Conservation (phyloP, 2,888 invertebrate species). For the Cheilosia soror region DNA sequence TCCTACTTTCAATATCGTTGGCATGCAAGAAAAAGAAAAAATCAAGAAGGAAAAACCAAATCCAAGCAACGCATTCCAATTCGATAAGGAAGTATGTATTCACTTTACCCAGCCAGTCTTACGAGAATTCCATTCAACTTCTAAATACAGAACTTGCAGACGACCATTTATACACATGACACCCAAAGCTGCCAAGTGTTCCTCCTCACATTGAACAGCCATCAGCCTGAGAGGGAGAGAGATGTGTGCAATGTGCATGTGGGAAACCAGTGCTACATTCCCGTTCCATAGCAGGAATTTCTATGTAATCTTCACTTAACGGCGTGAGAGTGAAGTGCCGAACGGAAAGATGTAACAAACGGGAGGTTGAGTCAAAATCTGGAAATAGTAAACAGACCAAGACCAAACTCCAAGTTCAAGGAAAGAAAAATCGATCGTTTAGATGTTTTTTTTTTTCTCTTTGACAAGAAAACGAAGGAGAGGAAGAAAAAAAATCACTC, state of each 20-base stretch:
- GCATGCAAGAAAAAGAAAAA: constrained; percentile 1
- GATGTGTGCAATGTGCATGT: constrained; percentile 26
- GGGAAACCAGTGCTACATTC: constrained; percentile 65
- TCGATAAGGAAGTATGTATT: constrained; percentile 65
- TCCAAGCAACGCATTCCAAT: constrained; percentile 53
- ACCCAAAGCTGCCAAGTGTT: constrained; percentile 51
- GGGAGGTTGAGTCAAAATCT: constrained; percentile 41
- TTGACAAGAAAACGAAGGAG: not conserved
- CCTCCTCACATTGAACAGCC: constrained; percentile 10
- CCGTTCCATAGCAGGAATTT: constrained; percentile 62
- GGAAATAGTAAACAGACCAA: constrained; percentile 39
- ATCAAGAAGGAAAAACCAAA: constrained; percentile 27
- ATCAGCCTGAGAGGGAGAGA: constrained; percentile 22
- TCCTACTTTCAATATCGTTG: constrained; percentile 67
- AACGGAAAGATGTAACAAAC: constrained; percentile 23
- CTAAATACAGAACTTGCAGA: constrained; percentile 68
- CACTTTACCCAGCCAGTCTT: constrained; percentile 37
- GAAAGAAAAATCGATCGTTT: constrained; percentile 73
- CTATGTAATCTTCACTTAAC: constrained; percentile 53
- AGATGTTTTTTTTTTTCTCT: constrained; percentile 30
- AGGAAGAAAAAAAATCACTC: constrained; percentile 18
- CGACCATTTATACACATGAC: constrained; percentile 59
- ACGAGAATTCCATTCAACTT: constrained; percentile 67
- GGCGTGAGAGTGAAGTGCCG: constrained; percentile 65
- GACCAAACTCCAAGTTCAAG: constrained; percentile 57